Base-by-base conservation (phyloP, 2,113 vertebrate genomes). In the Tragelaphus buxtoni region DNA sequence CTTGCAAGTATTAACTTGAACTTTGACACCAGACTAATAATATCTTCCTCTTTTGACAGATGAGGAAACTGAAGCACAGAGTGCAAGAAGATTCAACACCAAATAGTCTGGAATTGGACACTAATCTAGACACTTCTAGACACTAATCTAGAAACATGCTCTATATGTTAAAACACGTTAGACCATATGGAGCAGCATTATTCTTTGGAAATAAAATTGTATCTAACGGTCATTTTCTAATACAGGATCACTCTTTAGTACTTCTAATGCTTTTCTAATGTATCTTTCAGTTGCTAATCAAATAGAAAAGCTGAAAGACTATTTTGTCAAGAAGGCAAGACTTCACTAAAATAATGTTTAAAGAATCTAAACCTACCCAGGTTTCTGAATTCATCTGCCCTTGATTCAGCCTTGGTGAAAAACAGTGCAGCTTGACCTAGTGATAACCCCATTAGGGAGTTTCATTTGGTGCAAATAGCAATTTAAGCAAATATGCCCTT, bases 401-500 rank as follows among this genome's bases (percentile, higher is more conserved):
- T 91, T 26, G 45, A 91, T 53, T 93, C 60, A 95, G 60, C 35
- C 42, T 80, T 56, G 28, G 81, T 91, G 47, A 69, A 96, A 88
- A 95, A 55, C 2, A 63, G 84, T 47, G 90, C 72, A 90, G 91
- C 32, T 87, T 98, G 97, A 97, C 96, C 96, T 76, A 49, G 80
- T 55, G 86, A 92, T 97, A 97, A 97, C 95, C 97, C 93, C 95
- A 45, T 76, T 72, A 82, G 51, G 84, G 90, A 92, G 84, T 95
- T 96, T 95, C 53, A 95, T 88, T 95, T 8, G 55, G 56, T 79
- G 93, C 74, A 96, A 97, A 95, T 26, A 86, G 47, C 49, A 83
- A 77, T 90, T 97, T 97, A 96, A 98, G 69, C 87, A 97, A 96
- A 96, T 83, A 96, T 24, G 85, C 72, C 60, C 69, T 92, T 79